Evolutionary conservation across 2,113 vertebrate genomes (phyloP).

Genomic region (Sebastes schlegelii): DNA sequence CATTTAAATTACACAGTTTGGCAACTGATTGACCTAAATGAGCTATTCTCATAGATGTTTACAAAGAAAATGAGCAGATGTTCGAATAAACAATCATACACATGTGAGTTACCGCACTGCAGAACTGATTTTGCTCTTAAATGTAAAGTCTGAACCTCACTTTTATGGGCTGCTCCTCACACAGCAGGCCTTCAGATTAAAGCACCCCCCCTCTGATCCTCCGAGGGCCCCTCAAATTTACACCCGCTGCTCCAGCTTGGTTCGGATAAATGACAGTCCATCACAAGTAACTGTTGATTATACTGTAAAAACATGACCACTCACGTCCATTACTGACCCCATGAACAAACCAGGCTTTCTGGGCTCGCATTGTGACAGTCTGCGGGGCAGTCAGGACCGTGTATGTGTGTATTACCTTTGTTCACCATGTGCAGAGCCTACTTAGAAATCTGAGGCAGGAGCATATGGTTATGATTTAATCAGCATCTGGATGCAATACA

Average conservation of each 20-base stretch:
- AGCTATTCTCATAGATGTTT: conserved; percentile 44
- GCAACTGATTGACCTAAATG: conserved; percentile 9
- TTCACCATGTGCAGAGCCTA: conserved; percentile 46
- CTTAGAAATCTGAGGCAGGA: conserved; percentile 68
- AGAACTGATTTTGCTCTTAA: conserved; percentile 30
- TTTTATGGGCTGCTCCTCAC: conserved; percentile 9
- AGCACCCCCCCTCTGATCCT: conserved; percentile 8
- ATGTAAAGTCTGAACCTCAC: conserved; percentile 23
- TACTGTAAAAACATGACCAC: conserved; percentile 76
- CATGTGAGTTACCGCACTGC: conserved; percentile 8
- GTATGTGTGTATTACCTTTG: conserved; percentile 43
- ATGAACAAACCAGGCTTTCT: conserved; percentile 35
- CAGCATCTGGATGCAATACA: conserved; percentile 78
- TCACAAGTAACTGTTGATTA: conserved; percentile 69
- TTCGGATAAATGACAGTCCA: conserved; percentile 55
- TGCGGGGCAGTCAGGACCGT: conserved; percentile 23
- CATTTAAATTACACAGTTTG: conserved; percentile 51
- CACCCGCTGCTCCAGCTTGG: conserved; percentile 24
- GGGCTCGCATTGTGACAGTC: conserved; percentile 50
- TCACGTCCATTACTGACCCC: conserved; percentile 74
- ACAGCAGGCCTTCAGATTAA: conserved; percentile 43
- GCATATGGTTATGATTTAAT: conserved; percentile 82
- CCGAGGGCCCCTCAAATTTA: conserved; percentile 20
- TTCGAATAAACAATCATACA: conserved; percentile 18
- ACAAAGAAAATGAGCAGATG: conserved; percentile 35